Conservation (phyloP, 2,113 vertebrate genomes). For the Entomyzon cyanotis region DNA sequence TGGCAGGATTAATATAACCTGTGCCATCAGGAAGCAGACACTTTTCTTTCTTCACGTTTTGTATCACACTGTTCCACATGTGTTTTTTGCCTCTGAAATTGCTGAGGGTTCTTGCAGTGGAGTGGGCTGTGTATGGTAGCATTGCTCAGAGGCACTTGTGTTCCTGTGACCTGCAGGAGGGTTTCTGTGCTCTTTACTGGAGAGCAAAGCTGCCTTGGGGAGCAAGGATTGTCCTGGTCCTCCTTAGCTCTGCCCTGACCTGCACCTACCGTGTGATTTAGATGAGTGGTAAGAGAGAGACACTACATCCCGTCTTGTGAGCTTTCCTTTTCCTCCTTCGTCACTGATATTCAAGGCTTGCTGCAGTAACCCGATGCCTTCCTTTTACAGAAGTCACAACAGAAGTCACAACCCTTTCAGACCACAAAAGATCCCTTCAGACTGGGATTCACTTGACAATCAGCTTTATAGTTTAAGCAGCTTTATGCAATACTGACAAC, state of each 20-base stretch:
- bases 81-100: background rate
- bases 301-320: background rate
- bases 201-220: background rate
- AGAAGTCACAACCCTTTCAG: constrained; percentile 6
- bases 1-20: background rate
- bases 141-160: background rate
- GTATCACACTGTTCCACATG: fast-evolving
- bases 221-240: background rate
- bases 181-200: background rate
- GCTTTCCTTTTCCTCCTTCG: background rate
- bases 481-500: constrained; percentile 37
- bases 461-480: constrained; percentile 55
- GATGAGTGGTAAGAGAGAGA: background rate
- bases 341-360: background rate
- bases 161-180: background rate
- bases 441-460: constrained; percentile 26
- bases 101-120: background rate
- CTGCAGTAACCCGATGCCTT: background rate
- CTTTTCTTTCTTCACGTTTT: background rate
- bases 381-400: background rate
- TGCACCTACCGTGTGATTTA: background rate
- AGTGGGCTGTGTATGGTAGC: background rate
- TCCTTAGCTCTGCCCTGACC: background rate
- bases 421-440: constrained; percentile 10
- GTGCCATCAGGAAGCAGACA: background rate